These are phyloP conservation scores for Pristionchus arcanus DNA, from an alignment of 2,888 invertebrate genomes.

Conservation along the genomic window DNA sequence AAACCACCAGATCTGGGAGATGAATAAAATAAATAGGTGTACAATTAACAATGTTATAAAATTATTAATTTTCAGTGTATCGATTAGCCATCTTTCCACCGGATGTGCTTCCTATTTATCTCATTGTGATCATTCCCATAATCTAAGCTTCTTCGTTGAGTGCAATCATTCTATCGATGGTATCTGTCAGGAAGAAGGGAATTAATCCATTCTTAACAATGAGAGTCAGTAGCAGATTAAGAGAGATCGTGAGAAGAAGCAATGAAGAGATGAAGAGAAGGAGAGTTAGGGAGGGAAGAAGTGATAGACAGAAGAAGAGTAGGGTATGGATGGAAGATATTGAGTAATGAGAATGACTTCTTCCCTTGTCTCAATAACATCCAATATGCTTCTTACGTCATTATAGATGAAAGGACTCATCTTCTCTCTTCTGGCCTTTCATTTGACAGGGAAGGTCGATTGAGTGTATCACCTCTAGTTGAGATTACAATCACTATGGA, in stretches of 20 bases:
- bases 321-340: neutral
- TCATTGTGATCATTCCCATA: neutral
- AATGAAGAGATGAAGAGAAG: neutral
- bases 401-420: neutral
- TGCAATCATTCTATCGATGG: neutral
- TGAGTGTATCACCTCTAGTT: neutral
- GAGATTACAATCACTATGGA: neutral
- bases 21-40: neutral
- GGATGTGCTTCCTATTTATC: neutral
- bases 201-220: neutral
- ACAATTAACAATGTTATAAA: no score
- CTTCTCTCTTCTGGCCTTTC: conserved; percentile 1
- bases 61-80: no score
- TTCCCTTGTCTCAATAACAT: conserved; percentile 27
- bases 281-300: neutral
- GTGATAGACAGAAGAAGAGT: neutral
- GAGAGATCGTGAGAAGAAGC: conserved; percentile 12
- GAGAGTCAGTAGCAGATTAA: neutral
- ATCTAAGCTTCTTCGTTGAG: conserved; percentile 1
- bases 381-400: conserved; percentile 35
- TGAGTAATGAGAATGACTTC: neutral
- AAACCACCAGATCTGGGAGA: neutral
- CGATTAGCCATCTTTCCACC: neutral
- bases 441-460: conserved; percentile 35
- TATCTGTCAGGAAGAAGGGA: neutral